Evolutionary conservation across 2,797 vertebrate species (phyloP).

Genomic region (Acrossocheilus fasciatus): DNA sequence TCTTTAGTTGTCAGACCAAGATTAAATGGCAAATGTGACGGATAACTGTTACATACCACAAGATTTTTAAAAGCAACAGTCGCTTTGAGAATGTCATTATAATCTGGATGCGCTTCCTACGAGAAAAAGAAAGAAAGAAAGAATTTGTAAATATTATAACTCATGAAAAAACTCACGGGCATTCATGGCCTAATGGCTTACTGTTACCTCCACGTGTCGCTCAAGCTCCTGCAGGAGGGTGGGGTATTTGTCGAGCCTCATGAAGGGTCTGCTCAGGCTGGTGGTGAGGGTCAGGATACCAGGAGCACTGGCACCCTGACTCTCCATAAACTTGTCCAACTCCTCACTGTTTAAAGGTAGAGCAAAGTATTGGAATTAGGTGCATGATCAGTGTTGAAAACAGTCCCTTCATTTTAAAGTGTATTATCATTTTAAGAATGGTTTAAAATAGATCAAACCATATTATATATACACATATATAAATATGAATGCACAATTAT

Average conservation of each 20-base stretch:
- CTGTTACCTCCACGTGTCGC: conserved; percentile 93
- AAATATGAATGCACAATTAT: background rate
- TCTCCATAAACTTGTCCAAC: conserved; percentile 96
- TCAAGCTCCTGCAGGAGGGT: conserved; percentile 95
- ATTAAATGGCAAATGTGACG: background rate
- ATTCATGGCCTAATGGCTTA: background rate
- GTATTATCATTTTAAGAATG: background rate
- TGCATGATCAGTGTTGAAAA: background rate
- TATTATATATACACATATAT: background rate
- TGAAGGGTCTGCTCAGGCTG: conserved; percentile 96
- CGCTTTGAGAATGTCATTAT: conserved; percentile 90
- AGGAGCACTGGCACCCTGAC: conserved; percentile 87
- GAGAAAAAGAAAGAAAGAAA: conserved; percentile 35
- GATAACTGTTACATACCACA: conserved; percentile 83
- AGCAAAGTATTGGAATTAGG: conserved; percentile 3
- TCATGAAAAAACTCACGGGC: background rate
- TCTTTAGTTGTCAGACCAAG: background rate
- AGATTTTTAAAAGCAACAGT: conserved; percentile 87
- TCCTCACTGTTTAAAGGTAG: conserved; percentile 82
- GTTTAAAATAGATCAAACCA: background rate
- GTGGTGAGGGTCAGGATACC: conserved; percentile 94
- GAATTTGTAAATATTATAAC: background rate
- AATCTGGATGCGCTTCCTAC: conserved; percentile 96
- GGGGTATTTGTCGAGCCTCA: conserved; percentile 95
- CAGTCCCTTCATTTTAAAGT: background rate